Conservation (phyloP, 1,140 invertebrate species). For the Himalopsyche phryganea region DNA sequence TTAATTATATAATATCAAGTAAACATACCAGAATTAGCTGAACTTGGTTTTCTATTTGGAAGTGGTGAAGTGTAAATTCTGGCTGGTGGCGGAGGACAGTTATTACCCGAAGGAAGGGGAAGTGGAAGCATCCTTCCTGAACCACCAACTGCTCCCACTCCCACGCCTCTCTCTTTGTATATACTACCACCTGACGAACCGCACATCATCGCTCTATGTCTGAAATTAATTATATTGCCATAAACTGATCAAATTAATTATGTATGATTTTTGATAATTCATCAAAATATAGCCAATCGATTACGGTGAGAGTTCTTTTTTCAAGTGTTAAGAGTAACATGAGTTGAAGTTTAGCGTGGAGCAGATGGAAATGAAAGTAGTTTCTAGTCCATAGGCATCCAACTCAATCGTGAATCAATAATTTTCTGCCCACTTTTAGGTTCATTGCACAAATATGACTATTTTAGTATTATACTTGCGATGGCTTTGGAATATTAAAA, state of each 20-base stretch:
- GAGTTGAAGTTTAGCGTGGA: no score
- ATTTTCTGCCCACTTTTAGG: neutral
- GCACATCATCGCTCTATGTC: slow-evolving; percentile 24
- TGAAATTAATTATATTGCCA: no score
- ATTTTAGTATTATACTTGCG: neutral
- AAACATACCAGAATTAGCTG: slow-evolving; percentile 35
- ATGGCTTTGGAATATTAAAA: no score
- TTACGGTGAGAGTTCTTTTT: no score
- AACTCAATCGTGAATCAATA: no score
- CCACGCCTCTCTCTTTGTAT: slow-evolving; percentile 26
- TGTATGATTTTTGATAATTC: no score
- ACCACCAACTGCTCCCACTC: slow-evolving; percentile 38
- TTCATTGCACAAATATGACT: neutral
- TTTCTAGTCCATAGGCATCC: no score
- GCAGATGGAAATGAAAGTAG: no score
- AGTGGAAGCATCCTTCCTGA: slow-evolving; percentile 40
- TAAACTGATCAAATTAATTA: no score
- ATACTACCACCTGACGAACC: slow-evolving; percentile 25
- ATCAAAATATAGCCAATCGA: no score
- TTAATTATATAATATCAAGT: no score
- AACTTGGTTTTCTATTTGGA: slow-evolving; percentile 45
- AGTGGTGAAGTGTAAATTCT: slow-evolving; percentile 49
- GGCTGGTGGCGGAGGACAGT: slow-evolving; percentile 42
- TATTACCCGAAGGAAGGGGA: slow-evolving; percentile 36
- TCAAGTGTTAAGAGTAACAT: no score